phyloP scores from a whole-genome alignment of 2,113 vertebrate genomes.

The Kobus ellipsiprymnus region DNA sequence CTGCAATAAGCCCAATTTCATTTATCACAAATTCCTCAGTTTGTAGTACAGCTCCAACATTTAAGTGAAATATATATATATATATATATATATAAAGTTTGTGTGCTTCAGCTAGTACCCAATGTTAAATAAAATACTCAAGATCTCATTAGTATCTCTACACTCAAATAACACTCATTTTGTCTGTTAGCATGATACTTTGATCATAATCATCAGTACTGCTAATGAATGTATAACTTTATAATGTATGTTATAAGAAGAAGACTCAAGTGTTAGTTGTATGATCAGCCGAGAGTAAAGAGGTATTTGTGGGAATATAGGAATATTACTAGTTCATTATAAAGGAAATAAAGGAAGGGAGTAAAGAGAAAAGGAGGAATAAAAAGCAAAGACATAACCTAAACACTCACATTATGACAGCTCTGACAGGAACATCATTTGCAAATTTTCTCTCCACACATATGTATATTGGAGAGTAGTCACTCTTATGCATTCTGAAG shows the following conservation, averaged over 20 bases:
- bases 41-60: not conserved
- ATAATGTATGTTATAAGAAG: not conserved
- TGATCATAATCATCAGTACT: not conserved
- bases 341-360: not conserved
- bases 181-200: not conserved
- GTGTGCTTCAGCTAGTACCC: not conserved
- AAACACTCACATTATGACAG: rapidly evolving
- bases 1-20: not conserved
- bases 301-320: not conserved
- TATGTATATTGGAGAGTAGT: not conserved
- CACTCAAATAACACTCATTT: not conserved
- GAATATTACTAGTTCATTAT: not conserved
- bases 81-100: not conserved
- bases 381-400: not conserved
- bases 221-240: not conserved
- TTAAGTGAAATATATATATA: not conserved
- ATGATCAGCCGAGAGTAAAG: not conserved
- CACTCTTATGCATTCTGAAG: not conserved
- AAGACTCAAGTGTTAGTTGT: not conserved
- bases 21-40: not conserved
- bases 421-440: not conserved
- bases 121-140: not conserved
- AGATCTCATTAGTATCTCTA: not conserved
- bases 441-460: not conserved
- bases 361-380: not conserved